phyloP scores from a whole-genome alignment of 2,113 vertebrate species.

The Pseudorhombus dupliciocellatus region DNA sequence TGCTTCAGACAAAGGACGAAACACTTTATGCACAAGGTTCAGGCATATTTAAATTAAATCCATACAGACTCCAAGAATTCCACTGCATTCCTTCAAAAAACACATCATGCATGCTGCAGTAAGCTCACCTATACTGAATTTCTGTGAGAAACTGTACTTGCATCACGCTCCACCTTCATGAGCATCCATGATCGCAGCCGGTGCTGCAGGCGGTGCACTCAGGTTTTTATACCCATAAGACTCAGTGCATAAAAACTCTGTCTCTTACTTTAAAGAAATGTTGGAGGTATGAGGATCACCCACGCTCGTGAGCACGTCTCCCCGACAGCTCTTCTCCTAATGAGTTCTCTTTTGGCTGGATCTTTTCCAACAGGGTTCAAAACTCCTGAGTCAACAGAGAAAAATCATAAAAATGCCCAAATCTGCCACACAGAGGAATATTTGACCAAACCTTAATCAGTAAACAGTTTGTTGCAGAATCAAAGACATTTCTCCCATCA shows the following conservation, averaged over 20 bases:
- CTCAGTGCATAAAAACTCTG: too few relatives aligned
- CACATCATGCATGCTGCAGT: not conserved
- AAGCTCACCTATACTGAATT: not conserved
- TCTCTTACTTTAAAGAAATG: not conserved
- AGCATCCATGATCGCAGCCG: not conserved
- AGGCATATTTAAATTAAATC: slow-evolving; percentile 1
- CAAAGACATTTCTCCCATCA: not conserved
- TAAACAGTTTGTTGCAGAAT: not conserved
- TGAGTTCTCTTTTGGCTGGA: slow-evolving; percentile 1
- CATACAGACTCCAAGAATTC: not conserved
- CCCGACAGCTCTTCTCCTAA: not conserved
- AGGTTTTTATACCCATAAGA: too few relatives aligned
- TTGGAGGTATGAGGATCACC: not conserved
- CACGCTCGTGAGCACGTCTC: not conserved
- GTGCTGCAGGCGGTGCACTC: not conserved
- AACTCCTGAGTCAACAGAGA: not conserved
- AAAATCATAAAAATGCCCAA: not conserved
- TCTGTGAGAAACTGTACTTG: not conserved
- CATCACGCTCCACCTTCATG: too few relatives aligned
- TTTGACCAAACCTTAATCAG: not conserved
- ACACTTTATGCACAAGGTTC: not conserved
- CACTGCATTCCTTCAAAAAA: not conserved
- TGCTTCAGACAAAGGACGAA: not conserved
- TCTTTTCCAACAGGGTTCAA: not conserved
- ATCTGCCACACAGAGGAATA: not conserved